These are phyloP conservation scores for Opisthocomus hoazin DNA, from an alignment of 2,113 vertebrate genomes.

Conservation along the genomic window DNA sequence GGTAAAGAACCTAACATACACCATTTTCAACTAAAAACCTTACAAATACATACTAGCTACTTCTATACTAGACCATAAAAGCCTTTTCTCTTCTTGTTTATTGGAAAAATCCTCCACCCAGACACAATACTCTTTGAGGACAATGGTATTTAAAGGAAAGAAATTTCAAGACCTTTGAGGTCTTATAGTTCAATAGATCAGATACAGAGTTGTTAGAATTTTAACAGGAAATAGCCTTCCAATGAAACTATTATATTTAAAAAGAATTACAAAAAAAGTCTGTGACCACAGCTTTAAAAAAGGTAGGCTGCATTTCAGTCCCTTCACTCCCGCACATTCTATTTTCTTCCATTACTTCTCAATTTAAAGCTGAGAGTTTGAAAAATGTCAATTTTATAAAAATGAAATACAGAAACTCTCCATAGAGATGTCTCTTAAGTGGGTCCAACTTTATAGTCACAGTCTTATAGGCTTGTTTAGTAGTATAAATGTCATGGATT, in stretches of 20 bases:
- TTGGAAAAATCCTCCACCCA: not conserved
- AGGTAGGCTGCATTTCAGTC: not conserved
- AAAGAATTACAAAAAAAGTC: not conserved
- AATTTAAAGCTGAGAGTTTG: not conserved
- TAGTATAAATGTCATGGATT: not conserved
- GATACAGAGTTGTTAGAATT: not conserved
- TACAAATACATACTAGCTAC: not conserved
- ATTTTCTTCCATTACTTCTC: not conserved
- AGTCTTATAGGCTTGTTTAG: not conserved
- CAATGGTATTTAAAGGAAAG: constrained; percentile 4
- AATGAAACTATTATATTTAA: not conserved
- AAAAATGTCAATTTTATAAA: not conserved
- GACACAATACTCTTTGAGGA: not conserved
- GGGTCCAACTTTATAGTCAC: not conserved
- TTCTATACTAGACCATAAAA: not conserved
- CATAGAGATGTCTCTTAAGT: not conserved
- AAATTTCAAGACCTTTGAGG: constrained; percentile 6
- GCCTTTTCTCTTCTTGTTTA: constrained; percentile 11
- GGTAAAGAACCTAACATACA: not conserved
- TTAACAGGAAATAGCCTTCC: not conserved
- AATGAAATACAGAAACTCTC: not conserved
- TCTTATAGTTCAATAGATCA: not conserved
- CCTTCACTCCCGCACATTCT: not conserved
- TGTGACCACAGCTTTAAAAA: not conserved
- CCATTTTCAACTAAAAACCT: not conserved